Percentiles rank a stretch among this genome's conserved stretches.
phyloP scores from a whole-genome alignment of 2,888 invertebrate species.

The Cybosia mesomella region DNA sequence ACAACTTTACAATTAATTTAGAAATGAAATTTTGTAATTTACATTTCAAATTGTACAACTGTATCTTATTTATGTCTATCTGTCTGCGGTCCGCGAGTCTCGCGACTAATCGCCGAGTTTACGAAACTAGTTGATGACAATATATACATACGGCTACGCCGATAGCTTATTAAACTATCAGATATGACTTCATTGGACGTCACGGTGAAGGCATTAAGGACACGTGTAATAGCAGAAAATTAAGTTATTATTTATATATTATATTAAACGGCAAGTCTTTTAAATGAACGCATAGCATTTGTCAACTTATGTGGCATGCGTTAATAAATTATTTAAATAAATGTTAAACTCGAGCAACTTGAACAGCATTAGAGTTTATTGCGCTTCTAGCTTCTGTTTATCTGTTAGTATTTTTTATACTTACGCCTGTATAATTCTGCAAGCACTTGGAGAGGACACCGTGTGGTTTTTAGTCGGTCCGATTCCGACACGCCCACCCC shows the following conservation, averaged over 20 bases:
- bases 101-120: conserved; percentile 32
- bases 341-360: neutral
- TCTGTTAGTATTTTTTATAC: no score
- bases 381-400: no score
- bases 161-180: conserved; percentile 38
- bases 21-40: conserved; percentile 41
- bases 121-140: conserved; percentile 24
- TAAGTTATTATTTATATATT: conserved; percentile 4
- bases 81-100: neutral
- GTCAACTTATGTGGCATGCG: neutral
- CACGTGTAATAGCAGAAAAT: neutral
- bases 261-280: no score
- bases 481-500: no score
- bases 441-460: no score
- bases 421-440: no score
- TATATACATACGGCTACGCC: conserved; percentile 38
- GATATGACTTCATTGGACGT: conserved; percentile 16
- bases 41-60: conserved; percentile 39
- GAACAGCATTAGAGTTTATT: no score
- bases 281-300: conserved; percentile 1
- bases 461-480: no score
- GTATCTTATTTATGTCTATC: conserved; percentile 34
- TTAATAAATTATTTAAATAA: neutral
- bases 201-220: conserved; percentile 3
- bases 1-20: no score